Conservation (phyloP, 2,888 invertebrate species). For the Cremastinae sp. region DNA sequence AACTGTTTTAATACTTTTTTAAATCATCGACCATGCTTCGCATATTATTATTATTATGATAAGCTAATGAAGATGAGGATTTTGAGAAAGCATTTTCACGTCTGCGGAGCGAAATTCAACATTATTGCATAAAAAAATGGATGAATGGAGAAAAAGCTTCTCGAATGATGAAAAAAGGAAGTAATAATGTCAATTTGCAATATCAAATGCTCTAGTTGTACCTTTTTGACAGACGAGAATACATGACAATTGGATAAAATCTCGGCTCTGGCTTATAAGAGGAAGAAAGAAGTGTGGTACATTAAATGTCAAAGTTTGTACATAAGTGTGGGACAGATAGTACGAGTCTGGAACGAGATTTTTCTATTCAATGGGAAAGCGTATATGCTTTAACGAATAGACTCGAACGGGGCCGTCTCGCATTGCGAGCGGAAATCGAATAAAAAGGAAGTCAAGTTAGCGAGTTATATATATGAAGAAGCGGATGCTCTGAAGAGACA, state of each 20-base stretch:
- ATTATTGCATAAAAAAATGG: no score
- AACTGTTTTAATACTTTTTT: conserved; percentile 23
- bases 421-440: conserved; percentile 8
- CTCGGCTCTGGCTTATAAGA: background rate
- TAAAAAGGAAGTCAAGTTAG: background rate
- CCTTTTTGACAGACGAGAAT: background rate
- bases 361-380: background rate
- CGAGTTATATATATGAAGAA: conserved; percentile 5
- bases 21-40: no score
- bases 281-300: background rate
- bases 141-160: no score
- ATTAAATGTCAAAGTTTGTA: background rate
- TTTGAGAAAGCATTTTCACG: no score
- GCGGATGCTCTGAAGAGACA: conserved; percentile 20
- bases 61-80: no score
- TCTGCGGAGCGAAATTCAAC: no score
- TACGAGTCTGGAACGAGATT: background rate
- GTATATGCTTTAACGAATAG: background rate
- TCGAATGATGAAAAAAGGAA: no score
- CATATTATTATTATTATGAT: no score
- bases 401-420: background rate
- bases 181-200: background rate
- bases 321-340: background rate
- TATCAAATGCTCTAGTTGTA: background rate
- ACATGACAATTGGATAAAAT: background rate